Conservation (phyloP, 2,888 invertebrate species). For the Eupithecia tripunctaria region DNA sequence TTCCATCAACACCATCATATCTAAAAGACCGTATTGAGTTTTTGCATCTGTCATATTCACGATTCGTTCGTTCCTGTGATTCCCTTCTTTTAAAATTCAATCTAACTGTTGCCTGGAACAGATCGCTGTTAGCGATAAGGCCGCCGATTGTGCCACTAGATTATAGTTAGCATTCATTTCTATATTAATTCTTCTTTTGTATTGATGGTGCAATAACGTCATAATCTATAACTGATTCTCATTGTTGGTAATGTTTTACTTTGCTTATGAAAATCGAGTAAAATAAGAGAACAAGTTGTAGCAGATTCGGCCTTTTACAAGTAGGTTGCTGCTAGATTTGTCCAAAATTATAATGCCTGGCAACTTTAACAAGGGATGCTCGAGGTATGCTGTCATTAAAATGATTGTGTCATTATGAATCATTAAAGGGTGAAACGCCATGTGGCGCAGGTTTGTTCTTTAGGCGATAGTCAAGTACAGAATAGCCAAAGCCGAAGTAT, state of each 20-base stretch:
- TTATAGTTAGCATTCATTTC: too few relatives aligned
- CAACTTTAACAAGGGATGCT: constrained; percentile 43
- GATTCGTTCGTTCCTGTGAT: too few relatives aligned
- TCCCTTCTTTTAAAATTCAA: too few relatives aligned
- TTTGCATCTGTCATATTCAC: too few relatives aligned
- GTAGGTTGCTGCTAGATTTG: not conserved
- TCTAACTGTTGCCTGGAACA: too few relatives aligned
- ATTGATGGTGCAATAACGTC: too few relatives aligned
- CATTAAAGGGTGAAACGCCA: constrained; percentile 66
- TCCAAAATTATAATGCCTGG: constrained; percentile 6
- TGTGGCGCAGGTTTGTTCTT: constrained; percentile 44
- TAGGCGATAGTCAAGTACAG: not conserved
- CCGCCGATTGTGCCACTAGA: not conserved
- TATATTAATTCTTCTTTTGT: too few relatives aligned
- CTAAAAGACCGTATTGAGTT: too few relatives aligned
- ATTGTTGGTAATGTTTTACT: not conserved
- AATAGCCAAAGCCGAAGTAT: not conserved
- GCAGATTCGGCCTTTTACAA: not conserved
- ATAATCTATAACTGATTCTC: not conserved
- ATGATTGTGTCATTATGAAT: constrained; percentile 70
- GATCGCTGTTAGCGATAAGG: too few relatives aligned
- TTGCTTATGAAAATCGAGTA: not conserved
- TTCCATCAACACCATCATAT: too few relatives aligned
- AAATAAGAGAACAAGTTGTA: not conserved
- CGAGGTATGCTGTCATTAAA: constrained; percentile 57